Evolutionary conservation across 2,797 vertebrate species (phyloP).

Genomic region (Peromyscus attwateri): DNA sequence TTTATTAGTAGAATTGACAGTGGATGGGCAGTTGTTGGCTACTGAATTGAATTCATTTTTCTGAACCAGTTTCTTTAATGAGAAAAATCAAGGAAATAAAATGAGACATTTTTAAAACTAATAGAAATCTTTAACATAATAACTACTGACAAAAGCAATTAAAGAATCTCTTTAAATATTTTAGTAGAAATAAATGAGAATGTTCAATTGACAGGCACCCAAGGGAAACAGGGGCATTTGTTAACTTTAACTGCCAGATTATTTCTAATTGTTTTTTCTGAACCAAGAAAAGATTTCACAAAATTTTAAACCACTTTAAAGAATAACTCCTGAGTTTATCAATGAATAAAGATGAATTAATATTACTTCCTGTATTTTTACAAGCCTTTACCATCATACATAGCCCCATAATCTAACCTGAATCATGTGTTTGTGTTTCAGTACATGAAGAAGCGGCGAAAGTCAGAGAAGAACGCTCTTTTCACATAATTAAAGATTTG

Average conservation of each 20-base stretch:
- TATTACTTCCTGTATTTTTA: not conserved
- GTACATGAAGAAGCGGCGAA: conserved; percentile 24
- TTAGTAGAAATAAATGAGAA: conserved; percentile 80
- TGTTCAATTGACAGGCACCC: conserved; percentile 69
- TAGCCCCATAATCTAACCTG: not conserved
- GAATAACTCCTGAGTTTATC: conserved; percentile 26
- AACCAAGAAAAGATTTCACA: conserved; percentile 2
- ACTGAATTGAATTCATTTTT: conserved; percentile 76
- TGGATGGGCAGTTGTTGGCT: conserved; percentile 65
- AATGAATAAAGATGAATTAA: conserved; percentile 20
- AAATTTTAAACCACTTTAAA: conserved; percentile 43
- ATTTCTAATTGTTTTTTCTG: conserved; percentile 61
- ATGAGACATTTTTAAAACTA: conserved; percentile 75
- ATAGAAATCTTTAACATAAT: conserved; percentile 78
- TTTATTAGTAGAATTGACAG: conserved; percentile 53
- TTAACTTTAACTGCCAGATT: conserved; percentile 57
- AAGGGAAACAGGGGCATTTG: conserved; percentile 55
- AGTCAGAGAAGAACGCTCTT: not conserved
- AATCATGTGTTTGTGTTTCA: not conserved
- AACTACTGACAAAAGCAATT: conserved; percentile 79
- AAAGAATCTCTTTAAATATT: conserved; percentile 68
- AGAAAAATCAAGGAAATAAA: conserved; percentile 80
- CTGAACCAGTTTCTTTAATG: conserved; percentile 72
- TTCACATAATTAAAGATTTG: conserved; percentile 12
- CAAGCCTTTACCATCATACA: not conserved